Evolutionary conservation across 2,888 invertebrate genomes (phyloP).

Genomic region (Conchocele bisecta): DNA sequence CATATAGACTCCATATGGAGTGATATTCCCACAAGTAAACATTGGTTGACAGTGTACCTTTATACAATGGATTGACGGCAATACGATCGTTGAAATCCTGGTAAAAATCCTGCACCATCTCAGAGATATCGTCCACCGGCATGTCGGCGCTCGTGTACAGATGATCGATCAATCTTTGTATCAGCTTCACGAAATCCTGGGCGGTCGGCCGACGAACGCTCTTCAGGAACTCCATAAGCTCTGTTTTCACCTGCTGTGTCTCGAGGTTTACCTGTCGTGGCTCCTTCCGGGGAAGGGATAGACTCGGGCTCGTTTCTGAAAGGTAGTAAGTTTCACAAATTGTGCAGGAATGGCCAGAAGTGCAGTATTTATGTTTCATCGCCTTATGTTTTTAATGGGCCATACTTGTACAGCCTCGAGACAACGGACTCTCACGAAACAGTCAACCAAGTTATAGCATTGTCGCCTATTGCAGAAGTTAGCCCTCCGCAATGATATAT

Average conservation of each 20-base stretch:
- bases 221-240: slow-evolving; percentile 82
- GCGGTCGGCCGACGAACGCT: slow-evolving; percentile 80
- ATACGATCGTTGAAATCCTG: slow-evolving; percentile 89
- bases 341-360: too few relatives aligned
- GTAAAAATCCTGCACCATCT: slow-evolving; percentile 95
- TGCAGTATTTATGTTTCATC: too few relatives aligned
- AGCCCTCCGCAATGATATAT: too few relatives aligned
- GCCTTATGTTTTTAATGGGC: too few relatives aligned
- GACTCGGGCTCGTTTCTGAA: slow-evolving; percentile 45
- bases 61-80: slow-evolving; percentile 84
- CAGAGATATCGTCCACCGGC: slow-evolving; percentile 87
- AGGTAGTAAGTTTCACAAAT: too few relatives aligned
- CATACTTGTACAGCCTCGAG: too few relatives aligned
- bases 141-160: slow-evolving; percentile 82
- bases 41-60: slow-evolving; percentile 81
- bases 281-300: slow-evolving; percentile 57
- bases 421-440: too few relatives aligned
- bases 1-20: too few relatives aligned
- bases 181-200: slow-evolving; percentile 86
- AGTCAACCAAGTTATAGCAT: too few relatives aligned
- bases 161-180: slow-evolving; percentile 80
- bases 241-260: slow-evolving; percentile 82
- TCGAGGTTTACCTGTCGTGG: slow-evolving; percentile 75
- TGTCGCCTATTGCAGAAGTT: too few relatives aligned
- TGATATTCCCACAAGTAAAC: too few relatives aligned